A percentile compares a stretch with the other conserved stretches of the same genome.
These are phyloP conservation scores for Athene cunicularia DNA, from an alignment of 2,113 vertebrate genomes.

Conservation along the genomic window DNA sequence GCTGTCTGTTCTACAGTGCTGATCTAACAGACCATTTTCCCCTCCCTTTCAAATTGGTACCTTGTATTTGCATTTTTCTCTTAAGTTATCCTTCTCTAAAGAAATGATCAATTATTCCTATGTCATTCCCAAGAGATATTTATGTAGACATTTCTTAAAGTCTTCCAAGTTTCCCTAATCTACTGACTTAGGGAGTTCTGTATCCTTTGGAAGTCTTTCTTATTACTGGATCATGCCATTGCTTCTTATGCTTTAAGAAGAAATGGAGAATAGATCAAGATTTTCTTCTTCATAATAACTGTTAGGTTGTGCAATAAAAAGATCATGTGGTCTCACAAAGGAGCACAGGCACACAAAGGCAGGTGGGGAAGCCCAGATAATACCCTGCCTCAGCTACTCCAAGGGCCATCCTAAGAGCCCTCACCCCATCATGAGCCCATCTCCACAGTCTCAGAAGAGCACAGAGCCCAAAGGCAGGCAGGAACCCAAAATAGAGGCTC, in stretches of 20 bases:
- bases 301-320: not conserved
- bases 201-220: not conserved
- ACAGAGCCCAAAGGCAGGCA: not conserved
- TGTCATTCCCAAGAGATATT: not conserved
- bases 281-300: not conserved
- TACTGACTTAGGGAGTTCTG: not conserved
- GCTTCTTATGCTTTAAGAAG: not conserved
- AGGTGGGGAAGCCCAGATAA: not conserved
- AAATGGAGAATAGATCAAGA: not conserved
- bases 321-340: not conserved
- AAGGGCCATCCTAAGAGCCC: not conserved
- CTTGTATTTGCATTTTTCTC: not conserved
- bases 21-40: not conserved
- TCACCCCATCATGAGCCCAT: too few relatives aligned
- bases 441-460: not conserved
- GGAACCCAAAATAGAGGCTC: not conserved
- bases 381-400: not conserved
- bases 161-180: not conserved
- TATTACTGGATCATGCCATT: not conserved
- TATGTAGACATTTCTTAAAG: not conserved
- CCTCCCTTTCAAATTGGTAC: not conserved
- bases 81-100: not conserved
- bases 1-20: not conserved
- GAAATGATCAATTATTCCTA: not conserved
- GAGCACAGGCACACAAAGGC: not conserved